A percentile compares a stretch with the other conserved stretches of the same genome.
Conservation (phyloP, 1,140 invertebrate genomes). For the Magallana angulata region DNA sequence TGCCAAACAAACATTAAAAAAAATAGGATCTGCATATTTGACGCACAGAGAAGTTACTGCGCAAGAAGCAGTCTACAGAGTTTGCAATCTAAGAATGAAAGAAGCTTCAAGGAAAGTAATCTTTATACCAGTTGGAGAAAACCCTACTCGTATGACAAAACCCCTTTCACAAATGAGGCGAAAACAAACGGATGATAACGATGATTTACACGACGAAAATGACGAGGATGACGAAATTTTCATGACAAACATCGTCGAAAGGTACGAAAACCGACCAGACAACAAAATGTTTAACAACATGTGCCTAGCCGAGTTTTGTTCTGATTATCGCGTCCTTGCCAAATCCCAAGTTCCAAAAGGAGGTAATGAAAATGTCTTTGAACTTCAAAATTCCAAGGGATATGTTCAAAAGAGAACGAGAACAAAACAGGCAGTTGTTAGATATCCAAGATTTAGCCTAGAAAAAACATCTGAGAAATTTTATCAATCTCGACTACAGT, state of each 20-base stretch:
- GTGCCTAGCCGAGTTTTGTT: constrained; percentile 49
- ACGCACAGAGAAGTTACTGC: no score
- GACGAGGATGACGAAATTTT: not conserved
- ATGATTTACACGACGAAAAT: not conserved
- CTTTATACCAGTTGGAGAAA: no score
- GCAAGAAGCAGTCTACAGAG: no score
- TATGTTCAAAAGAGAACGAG: constrained; percentile 52
- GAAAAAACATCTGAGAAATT: no score
- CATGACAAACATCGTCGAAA: constrained; percentile 16
- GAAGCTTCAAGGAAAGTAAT: no score
- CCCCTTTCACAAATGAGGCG: not conserved
- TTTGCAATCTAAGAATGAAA: no score
- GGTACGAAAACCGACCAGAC: constrained; percentile 34
- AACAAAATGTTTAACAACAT: not conserved
- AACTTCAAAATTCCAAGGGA: not conserved
- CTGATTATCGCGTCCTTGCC: constrained; percentile 49
- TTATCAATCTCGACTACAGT: no score
- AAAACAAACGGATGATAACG: not conserved
- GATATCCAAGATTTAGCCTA: no score
- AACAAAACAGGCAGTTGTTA: not conserved
- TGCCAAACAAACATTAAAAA: no score
- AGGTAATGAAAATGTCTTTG: constrained; percentile 29
- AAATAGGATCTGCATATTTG: no score
- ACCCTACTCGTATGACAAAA: no score
- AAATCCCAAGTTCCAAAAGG: constrained; percentile 31